These are phyloP conservation scores for Nezara viridula DNA, from an alignment of 2,888 invertebrate genomes.

Conservation along the genomic window DNA sequence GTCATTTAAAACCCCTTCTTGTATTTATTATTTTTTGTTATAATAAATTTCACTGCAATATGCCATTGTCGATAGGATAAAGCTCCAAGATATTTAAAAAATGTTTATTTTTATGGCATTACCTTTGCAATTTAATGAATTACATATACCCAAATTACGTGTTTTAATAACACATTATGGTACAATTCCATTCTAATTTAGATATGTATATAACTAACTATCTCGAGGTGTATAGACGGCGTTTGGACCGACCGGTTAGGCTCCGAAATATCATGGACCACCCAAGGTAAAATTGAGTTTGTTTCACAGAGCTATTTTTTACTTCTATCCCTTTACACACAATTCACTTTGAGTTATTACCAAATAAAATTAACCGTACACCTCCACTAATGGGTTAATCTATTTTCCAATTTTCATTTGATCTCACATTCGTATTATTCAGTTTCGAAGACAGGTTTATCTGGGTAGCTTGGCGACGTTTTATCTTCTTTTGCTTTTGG, in stretches of 20 bases:
- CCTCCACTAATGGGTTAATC: conserved; percentile 33
- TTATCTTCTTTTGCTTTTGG: not conserved
- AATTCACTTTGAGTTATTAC: conserved; percentile 44
- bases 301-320: conserved; percentile 44
- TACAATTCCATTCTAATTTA: not conserved
- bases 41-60: no score
- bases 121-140: no score
- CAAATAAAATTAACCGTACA: conserved; percentile 36
- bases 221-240: not conserved
- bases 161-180: not conserved
- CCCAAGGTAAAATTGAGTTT: conserved; percentile 43
- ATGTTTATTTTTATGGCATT: no score
- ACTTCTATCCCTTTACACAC: conserved; percentile 34
- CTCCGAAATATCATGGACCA: conserved; percentile 36
- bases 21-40: no score
- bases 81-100: no score
- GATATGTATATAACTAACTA: not conserved
- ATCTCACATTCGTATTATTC: conserved; percentile 1
- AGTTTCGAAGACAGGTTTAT: conserved; percentile 33
- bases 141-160: not conserved
- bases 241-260: not conserved
- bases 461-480: not conserved
- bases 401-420: conserved; percentile 45
- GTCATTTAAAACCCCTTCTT: no score
- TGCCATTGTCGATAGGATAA: no score